These are phyloP conservation scores for Excalfactoria chinensis DNA, from an alignment of 2,113 vertebrate species.

Conservation along the genomic window DNA sequence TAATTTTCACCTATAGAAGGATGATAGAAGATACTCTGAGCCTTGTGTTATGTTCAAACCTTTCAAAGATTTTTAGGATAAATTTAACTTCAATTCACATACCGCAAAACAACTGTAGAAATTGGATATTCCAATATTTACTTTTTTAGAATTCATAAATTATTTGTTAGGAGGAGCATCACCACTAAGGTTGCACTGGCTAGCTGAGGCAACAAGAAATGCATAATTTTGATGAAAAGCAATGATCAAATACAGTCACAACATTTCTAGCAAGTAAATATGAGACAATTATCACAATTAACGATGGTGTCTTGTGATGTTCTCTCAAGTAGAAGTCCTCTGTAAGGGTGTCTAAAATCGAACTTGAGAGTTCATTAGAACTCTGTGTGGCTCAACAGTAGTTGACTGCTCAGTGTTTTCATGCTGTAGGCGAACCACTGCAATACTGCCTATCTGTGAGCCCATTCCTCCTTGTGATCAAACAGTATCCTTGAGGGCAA, in stretches of 20 bases:
- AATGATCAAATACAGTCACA: not conserved
- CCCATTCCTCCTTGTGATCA: not conserved
- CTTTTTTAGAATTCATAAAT: not conserved
- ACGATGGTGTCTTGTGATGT: not conserved
- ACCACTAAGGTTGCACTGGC: not conserved
- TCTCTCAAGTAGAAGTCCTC: not conserved
- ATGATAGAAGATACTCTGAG: not conserved
- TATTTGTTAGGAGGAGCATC: not conserved
- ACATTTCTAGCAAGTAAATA: not conserved
- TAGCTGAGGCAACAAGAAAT: not conserved
- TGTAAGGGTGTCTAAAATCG: not conserved
- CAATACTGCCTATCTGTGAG: not conserved
- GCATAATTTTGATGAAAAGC: not conserved
- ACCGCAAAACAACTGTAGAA: too few relatives aligned
- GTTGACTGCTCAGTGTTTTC: not conserved
- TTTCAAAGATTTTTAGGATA: not conserved
- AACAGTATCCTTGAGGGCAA: not conserved
- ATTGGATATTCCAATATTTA: too few relatives aligned
- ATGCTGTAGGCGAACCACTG: not conserved
- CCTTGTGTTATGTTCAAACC: not conserved
- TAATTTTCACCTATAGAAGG: not conserved
- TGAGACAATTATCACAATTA: not conserved
- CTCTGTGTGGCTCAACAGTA: not conserved
- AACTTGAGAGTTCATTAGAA: not conserved
- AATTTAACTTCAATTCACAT: too few relatives aligned